Percentiles rank a stretch among this genome's conserved stretches.
phyloP scores from a whole-genome alignment of 2,797 vertebrate genomes.

The Squalus acanthias region DNA sequence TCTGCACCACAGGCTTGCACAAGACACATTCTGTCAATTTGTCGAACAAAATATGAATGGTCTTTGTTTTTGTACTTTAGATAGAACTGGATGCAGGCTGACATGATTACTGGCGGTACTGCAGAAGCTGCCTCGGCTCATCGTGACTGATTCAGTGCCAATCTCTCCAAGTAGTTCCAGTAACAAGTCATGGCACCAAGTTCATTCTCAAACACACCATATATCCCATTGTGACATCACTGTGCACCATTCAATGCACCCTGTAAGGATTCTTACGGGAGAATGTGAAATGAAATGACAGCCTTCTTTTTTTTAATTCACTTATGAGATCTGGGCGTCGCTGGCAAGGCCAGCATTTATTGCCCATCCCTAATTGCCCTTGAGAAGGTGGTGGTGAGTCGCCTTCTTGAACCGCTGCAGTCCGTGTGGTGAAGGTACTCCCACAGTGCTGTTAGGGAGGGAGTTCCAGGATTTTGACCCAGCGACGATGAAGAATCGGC shows the following conservation, averaged over 20 bases:
- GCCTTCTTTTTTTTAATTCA: too few species aligned
- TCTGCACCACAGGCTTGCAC: not conserved
- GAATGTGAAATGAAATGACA: too few species aligned
- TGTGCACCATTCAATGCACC: not conserved
- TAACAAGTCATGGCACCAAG: not conserved
- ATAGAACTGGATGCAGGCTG: not conserved
- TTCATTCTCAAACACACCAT: not conserved
- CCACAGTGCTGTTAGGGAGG: too few species aligned
- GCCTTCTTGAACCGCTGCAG: too few species aligned
- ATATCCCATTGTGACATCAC: not conserved
- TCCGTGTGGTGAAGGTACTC: too few species aligned
- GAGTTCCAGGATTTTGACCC: too few species aligned
- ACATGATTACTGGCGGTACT: not conserved
- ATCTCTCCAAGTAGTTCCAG: not conserved
- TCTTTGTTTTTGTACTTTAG: not conserved
- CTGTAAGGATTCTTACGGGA: not conserved
- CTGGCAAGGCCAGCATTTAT: too few species aligned
- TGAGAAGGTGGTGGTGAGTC: too few species aligned
- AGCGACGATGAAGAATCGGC: too few species aligned
- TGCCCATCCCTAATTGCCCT: too few species aligned
- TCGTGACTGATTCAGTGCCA: not conserved
- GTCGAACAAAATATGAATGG: not conserved
- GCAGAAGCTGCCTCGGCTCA: not conserved
- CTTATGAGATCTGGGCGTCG: too few species aligned
- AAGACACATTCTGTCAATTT: not conserved